phyloP scores from a whole-genome alignment of 2,113 vertebrate species.

The western clawed frog (Xenopus tropicalis) region UCB_Xtro_10.0 CM004450.2:55932001-55932500 shows the following conservation, averaged over 20 bases:
- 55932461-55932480: too few relatives aligned
- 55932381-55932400: conserved; percentile 25
- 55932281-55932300: conserved; percentile 24
- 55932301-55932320: conserved; percentile 37
- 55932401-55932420: not conserved
- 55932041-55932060: too few relatives aligned
- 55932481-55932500: too few relatives aligned
- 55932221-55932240: not conserved
- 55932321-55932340: conserved; percentile 29
- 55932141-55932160: not conserved
- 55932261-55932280: conserved; percentile 21
- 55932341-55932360: conserved; percentile 28
- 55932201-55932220: conserved; percentile 17
- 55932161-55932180: conserved; percentile 8
- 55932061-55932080: too few relatives aligned
- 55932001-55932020: too few relatives aligned
- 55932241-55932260: conserved; percentile 2
- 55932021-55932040: too few relatives aligned
- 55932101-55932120: too few relatives aligned
- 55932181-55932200: not conserved
- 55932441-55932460: too few relatives aligned
- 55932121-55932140: too few relatives aligned
- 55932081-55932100: too few relatives aligned
- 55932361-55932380: conserved; percentile 29
- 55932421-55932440: conserved; percentile 24